These are phyloP conservation scores for Crocodylus rhombifer DNA, from an alignment of 2,797 vertebrate genomes.

Conservation along the genomic window DNA sequence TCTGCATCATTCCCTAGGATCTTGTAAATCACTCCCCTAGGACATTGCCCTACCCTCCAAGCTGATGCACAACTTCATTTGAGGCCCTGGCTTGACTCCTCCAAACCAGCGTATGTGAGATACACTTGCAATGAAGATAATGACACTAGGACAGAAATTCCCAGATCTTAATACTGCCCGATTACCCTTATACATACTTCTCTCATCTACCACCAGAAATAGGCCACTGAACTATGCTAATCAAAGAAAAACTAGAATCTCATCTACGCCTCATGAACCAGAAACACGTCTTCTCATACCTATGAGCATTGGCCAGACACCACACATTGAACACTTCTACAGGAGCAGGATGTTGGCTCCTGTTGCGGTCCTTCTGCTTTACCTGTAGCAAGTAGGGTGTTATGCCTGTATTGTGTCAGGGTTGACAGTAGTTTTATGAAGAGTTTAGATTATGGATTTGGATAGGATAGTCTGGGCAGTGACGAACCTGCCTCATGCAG, in stretches of 20 bases:
- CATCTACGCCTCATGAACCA: background rate
- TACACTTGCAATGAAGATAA: background rate
- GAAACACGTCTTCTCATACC: background rate
- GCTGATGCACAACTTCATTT: background rate
- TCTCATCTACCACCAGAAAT: background rate
- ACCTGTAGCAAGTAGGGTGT: no score
- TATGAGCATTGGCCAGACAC: background rate
- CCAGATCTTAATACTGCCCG: background rate
- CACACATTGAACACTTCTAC: background rate
- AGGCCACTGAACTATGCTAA: background rate
- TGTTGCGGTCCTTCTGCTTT: no score
- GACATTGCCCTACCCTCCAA: background rate
- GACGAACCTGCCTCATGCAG: no score
- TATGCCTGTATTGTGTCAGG: no score
- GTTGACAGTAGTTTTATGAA: no score
- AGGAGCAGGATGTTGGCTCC: no score
- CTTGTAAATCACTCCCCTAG: background rate
- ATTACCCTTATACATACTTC: background rate
- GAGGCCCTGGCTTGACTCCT: background rate
- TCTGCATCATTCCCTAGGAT: background rate
- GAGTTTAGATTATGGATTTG: no score
- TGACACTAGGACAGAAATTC: background rate
- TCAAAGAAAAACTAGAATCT: background rate
- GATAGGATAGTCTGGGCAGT: no score
- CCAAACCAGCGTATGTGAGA: background rate